These are phyloP conservation scores for Sandelia bainsii DNA, from an alignment of 2,797 vertebrate species.

Conservation along the genomic window DNA sequence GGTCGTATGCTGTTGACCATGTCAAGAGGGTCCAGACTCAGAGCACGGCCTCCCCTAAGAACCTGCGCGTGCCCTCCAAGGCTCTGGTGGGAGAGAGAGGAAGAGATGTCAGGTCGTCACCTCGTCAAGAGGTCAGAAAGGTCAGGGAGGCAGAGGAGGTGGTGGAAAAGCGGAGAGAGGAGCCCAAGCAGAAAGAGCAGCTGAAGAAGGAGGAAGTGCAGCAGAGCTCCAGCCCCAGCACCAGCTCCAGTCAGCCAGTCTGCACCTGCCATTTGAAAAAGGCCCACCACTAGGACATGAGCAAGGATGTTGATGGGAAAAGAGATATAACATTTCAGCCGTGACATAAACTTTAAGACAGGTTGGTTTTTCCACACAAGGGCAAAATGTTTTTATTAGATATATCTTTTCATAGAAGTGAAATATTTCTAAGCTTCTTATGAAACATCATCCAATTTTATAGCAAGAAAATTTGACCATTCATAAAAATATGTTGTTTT, in stretches of 20 bases:
- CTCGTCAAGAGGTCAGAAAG: conserved; percentile 71
- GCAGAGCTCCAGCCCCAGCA: conserved; percentile 58
- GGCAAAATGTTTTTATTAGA: conserved; percentile 2
- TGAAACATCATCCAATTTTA: conserved; percentile 12
- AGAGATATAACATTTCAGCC: conserved; percentile 19
- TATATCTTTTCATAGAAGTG: not conserved
- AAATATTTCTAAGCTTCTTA: not conserved
- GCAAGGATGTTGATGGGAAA: not conserved
- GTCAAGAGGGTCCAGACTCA: conserved; percentile 88
- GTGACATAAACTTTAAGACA: conserved; percentile 15
- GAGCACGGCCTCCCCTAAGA: conserved; percentile 87
- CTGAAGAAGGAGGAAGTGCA: conserved; percentile 71
- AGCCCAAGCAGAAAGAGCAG: conserved; percentile 75
- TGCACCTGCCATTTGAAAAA: conserved; percentile 87
- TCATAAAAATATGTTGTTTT: conserved; percentile 2
- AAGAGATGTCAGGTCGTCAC: conserved; percentile 74
- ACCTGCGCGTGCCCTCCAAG: conserved; percentile 87
- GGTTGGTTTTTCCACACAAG: conserved; percentile 5
- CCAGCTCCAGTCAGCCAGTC: conserved; percentile 71
- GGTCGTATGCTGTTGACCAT: conserved; percentile 82
- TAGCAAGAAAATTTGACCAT: conserved; percentile 11
- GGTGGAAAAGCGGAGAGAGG: conserved; percentile 73
- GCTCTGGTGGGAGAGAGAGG: conserved; percentile 81
- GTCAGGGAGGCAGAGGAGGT: conserved; percentile 67
- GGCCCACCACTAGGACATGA: conserved; percentile 62